Base-by-base conservation (phyloP, 2,113 vertebrate genomes). In the Naja naja region DNA sequence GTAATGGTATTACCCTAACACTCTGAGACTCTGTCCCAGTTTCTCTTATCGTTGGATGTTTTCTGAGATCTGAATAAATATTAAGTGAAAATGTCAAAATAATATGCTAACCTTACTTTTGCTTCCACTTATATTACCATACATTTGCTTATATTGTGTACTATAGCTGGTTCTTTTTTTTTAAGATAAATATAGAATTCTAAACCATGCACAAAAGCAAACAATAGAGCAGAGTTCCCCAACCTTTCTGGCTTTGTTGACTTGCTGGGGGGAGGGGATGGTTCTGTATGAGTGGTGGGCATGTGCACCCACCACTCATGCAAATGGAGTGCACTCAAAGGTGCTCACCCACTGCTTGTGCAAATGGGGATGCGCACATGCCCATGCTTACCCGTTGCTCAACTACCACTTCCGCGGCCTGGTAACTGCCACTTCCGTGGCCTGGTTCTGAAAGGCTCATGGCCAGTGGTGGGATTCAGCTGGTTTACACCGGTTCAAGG, bases 361-460 rank as follows among this genome's bases (percentile, higher is more conserved):
- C 56, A 58, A 58, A 58, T 58, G 2, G 8, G 23, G 56, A 58
- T 58, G 23, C 1, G 23, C 56, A 58, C 23, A 9, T 25, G 8
- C 56, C 56, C 0, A 2, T 58, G 56, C 23, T 58, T 58, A 25
- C 8, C 8, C 7, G 1, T 23, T 2, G 7, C 7, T 58, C 56
- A 3, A 9, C 56, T 6, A 2, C 56, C 56, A 58, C 8, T 58
- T 58, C 56, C 0, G 0, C 1, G 1, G 56, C 23, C 56, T 0
- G 0, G 23, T 58, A n/a, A n/a, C n/a, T 6, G 8, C 56, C 56
- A 58, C 8, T 58, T 58, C 56, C 0, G 0, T 0, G 1, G 56
- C 23, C 56, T 0, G 0, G 23, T 58, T 58, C 23, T 1, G 23
- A 58, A 58, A 27, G 56, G 23, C 2, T 58, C 23, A 58, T 25